These are phyloP conservation scores for Caligus rogercresseyi DNA, from an alignment of 1,140 invertebrate species.

Conservation along the genomic window DNA sequence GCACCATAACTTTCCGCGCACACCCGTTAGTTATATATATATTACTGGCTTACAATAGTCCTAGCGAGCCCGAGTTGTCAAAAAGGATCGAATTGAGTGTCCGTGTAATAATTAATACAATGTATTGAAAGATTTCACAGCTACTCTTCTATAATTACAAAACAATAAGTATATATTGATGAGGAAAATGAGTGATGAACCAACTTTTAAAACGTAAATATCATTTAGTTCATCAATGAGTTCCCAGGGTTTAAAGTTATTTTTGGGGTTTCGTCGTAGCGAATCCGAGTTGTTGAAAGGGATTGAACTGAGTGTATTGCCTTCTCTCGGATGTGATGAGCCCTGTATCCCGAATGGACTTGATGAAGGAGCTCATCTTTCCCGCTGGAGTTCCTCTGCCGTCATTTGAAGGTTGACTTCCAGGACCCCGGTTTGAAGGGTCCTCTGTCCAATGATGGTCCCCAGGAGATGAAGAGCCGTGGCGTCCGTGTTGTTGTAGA, in stretches of 20 bases:
- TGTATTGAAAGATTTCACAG: too few species aligned
- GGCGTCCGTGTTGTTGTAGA: not conserved
- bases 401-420: not conserved
- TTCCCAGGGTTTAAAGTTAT: not conserved
- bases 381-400: not conserved
- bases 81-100: too few species aligned
- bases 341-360: not conserved
- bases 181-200: too few species aligned
- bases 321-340: not conserved
- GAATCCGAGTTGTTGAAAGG: not conserved
- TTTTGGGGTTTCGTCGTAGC: not conserved
- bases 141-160: too few species aligned
- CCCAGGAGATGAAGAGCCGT: not conserved
- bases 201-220: too few species aligned
- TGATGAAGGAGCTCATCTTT: not conserved
- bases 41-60: too few species aligned
- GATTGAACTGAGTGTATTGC: not conserved
- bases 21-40: too few species aligned
- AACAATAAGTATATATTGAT: too few species aligned
- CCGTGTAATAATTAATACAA: too few species aligned
- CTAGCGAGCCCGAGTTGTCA: too few species aligned
- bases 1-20: too few species aligned
- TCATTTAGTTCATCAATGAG: not conserved
- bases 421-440: not conserved
- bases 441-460: not conserved